A percentile compares a stretch with the other conserved stretches of the same genome.
These are phyloP conservation scores for Halcyon leucocephala DNA, from an alignment of 2,797 vertebrate species.

Conservation along the genomic window DNA sequence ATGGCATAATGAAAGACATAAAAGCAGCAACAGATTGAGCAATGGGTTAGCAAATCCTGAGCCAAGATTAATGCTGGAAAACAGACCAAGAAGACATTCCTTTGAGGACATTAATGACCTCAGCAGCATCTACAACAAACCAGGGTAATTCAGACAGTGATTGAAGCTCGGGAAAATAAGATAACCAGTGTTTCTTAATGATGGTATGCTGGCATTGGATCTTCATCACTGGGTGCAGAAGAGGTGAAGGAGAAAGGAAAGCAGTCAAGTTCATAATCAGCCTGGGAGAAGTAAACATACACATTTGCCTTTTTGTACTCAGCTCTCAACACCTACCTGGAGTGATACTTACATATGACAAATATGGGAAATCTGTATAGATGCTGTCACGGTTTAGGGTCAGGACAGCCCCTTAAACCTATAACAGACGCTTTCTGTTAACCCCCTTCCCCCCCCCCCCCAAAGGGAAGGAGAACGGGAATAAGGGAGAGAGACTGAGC, in stretches of 20 bases:
- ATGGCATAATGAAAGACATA: neutral
- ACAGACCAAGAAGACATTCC: neutral
- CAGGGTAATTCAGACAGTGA: neutral
- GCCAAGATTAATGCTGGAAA: neutral
- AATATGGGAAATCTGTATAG: neutral
- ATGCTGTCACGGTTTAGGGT: too few species aligned
- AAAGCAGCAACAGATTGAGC: neutral
- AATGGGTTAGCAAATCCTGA: neutral
- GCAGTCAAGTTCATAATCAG: neutral
- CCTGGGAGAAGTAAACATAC: neutral
- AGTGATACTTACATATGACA: rapidly evolving
- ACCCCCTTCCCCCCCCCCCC: too few species aligned
- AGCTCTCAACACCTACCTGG: neutral
- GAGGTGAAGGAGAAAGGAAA: neutral
- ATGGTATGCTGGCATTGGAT: neutral
- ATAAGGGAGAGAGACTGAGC: too few species aligned
- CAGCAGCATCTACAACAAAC: neutral
- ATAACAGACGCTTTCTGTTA: too few species aligned
- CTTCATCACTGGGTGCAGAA: neutral
- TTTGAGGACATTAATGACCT: neutral
- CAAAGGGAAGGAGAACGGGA: too few species aligned
- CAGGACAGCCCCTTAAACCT: too few species aligned
- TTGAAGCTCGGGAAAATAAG: neutral
- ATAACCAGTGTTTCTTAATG: neutral
- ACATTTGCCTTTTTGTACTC: neutral